phyloP scores from a whole-genome alignment of 2,797 vertebrate genomes.

The Lemur catta region DNA sequence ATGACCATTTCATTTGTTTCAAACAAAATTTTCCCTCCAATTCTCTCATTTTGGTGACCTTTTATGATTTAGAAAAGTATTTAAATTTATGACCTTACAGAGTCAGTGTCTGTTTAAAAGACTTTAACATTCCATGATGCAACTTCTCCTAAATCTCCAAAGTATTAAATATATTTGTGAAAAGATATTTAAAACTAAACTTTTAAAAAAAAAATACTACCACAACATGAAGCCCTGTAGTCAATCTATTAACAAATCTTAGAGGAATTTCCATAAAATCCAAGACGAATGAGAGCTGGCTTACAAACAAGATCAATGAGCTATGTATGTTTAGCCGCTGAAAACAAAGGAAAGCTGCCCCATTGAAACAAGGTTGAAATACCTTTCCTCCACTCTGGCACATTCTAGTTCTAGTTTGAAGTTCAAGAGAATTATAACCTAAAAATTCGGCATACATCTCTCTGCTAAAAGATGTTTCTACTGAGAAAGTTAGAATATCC shows the following conservation, averaged over 20 bases:
- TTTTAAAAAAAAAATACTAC: not conserved
- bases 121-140: not conserved
- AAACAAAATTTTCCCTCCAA: not conserved
- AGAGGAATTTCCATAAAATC: not conserved
- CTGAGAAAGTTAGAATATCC: not conserved
- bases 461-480: not conserved
- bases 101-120: not conserved
- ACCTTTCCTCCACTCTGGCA: not conserved
- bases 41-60: not conserved
- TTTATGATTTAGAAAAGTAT: not conserved
- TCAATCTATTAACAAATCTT: not conserved
- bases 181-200: not conserved
- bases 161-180: not conserved
- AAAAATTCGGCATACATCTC: not conserved
- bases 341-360: not conserved
- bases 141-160: not conserved
- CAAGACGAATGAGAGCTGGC: not conserved
- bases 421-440: not conserved
- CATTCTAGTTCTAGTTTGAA: not conserved
- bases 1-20: not conserved
- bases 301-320: not conserved
- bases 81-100: not conserved
- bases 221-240: not conserved
- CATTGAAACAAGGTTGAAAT: not conserved
- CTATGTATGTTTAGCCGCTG: not conserved